Evolutionary conservation across 1,140 invertebrate genomes (phyloP).

Genomic region (Heliconius himera): DNA sequence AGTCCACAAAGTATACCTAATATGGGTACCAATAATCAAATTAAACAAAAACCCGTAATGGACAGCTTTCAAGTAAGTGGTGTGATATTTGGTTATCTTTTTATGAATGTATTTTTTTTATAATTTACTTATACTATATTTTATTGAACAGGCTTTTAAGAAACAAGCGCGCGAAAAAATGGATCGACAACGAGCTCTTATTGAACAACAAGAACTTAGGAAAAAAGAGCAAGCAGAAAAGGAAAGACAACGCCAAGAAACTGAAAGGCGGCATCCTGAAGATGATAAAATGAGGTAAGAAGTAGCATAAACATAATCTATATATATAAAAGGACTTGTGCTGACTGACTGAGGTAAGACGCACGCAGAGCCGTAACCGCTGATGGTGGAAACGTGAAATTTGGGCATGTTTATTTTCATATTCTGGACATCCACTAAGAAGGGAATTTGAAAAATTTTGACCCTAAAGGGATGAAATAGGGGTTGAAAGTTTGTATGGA

Average conservation of each 20-base stretch:
- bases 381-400: no score
- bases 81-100: slow-evolving; percentile 13
- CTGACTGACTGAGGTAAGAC: no score
- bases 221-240: slow-evolving; percentile 93
- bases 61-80: slow-evolving; percentile 84
- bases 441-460: no score
- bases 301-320: neutral
- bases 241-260: slow-evolving; percentile 90
- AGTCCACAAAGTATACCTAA: slow-evolving; percentile 85
- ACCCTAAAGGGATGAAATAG: no score
- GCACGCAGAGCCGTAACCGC: no score
- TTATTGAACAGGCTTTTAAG: slow-evolving; percentile 90
- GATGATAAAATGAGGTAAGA: slow-evolving; percentile 82
- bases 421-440: no score
- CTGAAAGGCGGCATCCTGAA: slow-evolving; percentile 90
- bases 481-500: no score
- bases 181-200: slow-evolving; percentile 92
- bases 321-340: no score
- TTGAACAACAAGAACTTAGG: slow-evolving; percentile 91
- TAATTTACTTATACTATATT: slow-evolving; percentile 48
- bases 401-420: no score
- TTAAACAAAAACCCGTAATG: slow-evolving; percentile 85
- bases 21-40: slow-evolving; percentile 82
- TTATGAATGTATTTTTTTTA: slow-evolving; percentile 17
- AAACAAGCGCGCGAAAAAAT: slow-evolving; percentile 97